These are phyloP conservation scores for Ibycter americanus DNA, from an alignment of 2,797 vertebrate species.

Conservation along the genomic window DNA sequence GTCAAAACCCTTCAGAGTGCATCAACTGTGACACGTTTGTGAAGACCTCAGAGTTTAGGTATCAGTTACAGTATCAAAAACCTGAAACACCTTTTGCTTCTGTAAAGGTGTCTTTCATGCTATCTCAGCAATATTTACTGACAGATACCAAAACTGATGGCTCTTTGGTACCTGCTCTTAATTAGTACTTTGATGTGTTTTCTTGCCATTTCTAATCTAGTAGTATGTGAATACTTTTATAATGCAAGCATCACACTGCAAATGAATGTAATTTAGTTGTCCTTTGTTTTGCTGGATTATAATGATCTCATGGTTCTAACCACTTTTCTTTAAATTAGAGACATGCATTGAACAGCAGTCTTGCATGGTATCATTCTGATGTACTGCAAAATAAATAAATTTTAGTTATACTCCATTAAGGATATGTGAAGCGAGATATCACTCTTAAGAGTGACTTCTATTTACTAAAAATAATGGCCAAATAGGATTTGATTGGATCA, in stretches of 20 bases:
- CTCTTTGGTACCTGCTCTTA: constrained; percentile 74
- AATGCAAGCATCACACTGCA: constrained; percentile 28
- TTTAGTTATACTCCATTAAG: not conserved
- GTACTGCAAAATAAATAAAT: not conserved
- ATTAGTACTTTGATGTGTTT: constrained; percentile 59
- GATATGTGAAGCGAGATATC: not conserved
- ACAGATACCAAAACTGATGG: constrained; percentile 74
- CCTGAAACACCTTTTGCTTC: not conserved
- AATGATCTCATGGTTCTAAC: not conserved
- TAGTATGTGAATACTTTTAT: constrained; percentile 52
- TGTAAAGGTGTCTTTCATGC: constrained; percentile 45
- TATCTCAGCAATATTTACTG: constrained; percentile 73
- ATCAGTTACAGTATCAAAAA: not conserved
- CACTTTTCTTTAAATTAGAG: not conserved
- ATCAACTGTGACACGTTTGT: not conserved
- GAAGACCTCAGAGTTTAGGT: not conserved
- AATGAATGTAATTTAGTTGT: not conserved
- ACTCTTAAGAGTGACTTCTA: not conserved
- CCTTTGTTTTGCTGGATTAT: not conserved
- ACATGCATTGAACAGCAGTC: not conserved
- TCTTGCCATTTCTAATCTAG: constrained; percentile 32
- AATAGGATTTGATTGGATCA: not conserved
- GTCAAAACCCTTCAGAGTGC: constrained; percentile 2
- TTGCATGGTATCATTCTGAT: not conserved
- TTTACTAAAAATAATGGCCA: not conserved